Percentiles rank a stretch among this genome's conserved stretches.
Conservation (phyloP, 1,140 invertebrate species). For the Hirudo medicinalis region DNA sequence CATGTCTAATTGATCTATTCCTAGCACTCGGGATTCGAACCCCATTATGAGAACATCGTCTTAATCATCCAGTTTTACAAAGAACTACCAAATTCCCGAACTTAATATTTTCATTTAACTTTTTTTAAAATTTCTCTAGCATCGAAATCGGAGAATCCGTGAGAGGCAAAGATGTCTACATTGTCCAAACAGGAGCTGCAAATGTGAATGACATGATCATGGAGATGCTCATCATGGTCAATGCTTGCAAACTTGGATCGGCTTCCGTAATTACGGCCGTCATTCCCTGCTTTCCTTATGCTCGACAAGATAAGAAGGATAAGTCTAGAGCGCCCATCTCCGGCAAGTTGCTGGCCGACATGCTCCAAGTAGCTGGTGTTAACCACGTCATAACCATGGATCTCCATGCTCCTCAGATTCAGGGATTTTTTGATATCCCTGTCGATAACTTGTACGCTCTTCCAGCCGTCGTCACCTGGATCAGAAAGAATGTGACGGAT, state of each 20-base stretch:
- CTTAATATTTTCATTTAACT: neutral
- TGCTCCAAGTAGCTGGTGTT: constrained; percentile 90
- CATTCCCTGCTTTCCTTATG: constrained; percentile 95
- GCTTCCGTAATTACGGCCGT: constrained; percentile 92
- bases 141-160: constrained; percentile 98
- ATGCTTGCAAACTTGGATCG: constrained; percentile 97
- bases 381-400: constrained; percentile 99
- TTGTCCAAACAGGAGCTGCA: constrained; percentile 89
- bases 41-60: neutral
- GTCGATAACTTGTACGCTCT: constrained; percentile 97
- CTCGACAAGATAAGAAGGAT: constrained; percentile 44
- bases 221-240: constrained; percentile 98
- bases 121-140: constrained; percentile 46
- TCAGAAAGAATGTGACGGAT: constrained; percentile 91
- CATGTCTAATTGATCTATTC: neutral
- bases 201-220: constrained; percentile 97
- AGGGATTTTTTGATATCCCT: constrained; percentile 98
- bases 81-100: neutral
- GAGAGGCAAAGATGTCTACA: constrained; percentile 96
- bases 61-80: neutral
- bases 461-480: constrained; percentile 95
- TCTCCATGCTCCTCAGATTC: constrained; percentile 90
- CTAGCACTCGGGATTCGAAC: neutral
- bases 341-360: constrained; percentile 90
- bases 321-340: constrained; percentile 86